Conservation (phyloP, 23 tunicate species). For the Ciona savignyi region DNA sequence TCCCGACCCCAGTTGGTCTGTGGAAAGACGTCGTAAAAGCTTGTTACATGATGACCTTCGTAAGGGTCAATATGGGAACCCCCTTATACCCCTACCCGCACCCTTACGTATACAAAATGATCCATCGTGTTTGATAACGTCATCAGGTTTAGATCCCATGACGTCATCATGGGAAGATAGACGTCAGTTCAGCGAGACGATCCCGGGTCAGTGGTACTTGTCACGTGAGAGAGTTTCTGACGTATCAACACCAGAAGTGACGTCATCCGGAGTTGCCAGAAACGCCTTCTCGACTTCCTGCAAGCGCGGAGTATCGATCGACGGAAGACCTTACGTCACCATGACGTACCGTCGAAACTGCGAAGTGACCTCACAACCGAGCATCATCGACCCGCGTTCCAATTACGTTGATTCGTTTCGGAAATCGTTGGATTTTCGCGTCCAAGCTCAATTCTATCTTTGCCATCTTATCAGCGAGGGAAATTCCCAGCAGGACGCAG, state of each 20-base stretch:
- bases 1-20: constrained; percentile 7
- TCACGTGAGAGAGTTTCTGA: constrained; percentile 51
- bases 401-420: constrained; percentile 24
- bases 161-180: constrained; percentile 31
- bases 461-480: constrained; percentile 20
- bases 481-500: constrained; percentile 2
- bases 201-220: constrained; percentile 51
- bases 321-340: constrained; percentile 34
- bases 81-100: constrained; percentile 32
- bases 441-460: constrained; percentile 66
- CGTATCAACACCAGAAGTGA: constrained; percentile 4
- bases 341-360: constrained; percentile 20
- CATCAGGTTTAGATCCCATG: constrained; percentile 8
- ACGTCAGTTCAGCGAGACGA: constrained; percentile 35
- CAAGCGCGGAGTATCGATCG: constrained; percentile 22
- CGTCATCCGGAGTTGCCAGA: neutral
- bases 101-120: constrained; percentile 23
- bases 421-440: constrained; percentile 55
- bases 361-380: neutral
- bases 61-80: constrained; percentile 13
- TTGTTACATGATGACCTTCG: constrained; percentile 3
- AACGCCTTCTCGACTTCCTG: constrained; percentile 34
- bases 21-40: constrained; percentile 8
- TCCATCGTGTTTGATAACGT: constrained; percentile 1
- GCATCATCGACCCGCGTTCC: constrained; percentile 1